Conservation (phyloP, 2,797 vertebrate genomes). For the Sebastiscus tertius region DNA sequence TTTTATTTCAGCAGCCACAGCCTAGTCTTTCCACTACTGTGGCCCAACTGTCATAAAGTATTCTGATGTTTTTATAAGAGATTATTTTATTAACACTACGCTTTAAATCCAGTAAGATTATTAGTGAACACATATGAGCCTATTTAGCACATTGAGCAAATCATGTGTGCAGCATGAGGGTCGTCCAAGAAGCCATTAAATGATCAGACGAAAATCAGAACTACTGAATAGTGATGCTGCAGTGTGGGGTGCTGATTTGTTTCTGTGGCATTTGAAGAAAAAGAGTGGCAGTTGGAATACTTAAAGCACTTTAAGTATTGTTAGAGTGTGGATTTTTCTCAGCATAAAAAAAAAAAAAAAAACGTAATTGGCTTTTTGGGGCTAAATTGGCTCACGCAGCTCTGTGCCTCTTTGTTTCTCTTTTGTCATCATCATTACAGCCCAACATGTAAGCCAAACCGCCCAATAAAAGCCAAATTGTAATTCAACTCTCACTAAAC, state of each 20-base stretch:
- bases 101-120: neutral
- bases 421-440: slow-evolving; percentile 25
- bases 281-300: neutral
- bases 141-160: neutral
- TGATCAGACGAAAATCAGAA: neutral
- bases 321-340: neutral
- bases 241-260: neutral
- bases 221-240: neutral
- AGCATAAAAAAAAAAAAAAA: neutral
- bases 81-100: neutral
- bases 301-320: neutral
- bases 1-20: neutral
- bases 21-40: neutral
- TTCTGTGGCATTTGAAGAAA: neutral
- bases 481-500: neutral
- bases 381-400: neutral
- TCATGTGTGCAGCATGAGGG: neutral
- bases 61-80: neutral
- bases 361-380: slow-evolving; percentile 12
- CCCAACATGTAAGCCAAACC: slow-evolving; percentile 7
- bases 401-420: slow-evolving; percentile 8
- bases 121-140: neutral
- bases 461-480: slow-evolving; percentile 27
- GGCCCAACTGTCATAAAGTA: neutral
- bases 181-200: neutral